These are phyloP conservation scores for Carettochelys insculpta DNA, from an alignment of 2,113 vertebrate species.

Conservation along the genomic window DNA sequence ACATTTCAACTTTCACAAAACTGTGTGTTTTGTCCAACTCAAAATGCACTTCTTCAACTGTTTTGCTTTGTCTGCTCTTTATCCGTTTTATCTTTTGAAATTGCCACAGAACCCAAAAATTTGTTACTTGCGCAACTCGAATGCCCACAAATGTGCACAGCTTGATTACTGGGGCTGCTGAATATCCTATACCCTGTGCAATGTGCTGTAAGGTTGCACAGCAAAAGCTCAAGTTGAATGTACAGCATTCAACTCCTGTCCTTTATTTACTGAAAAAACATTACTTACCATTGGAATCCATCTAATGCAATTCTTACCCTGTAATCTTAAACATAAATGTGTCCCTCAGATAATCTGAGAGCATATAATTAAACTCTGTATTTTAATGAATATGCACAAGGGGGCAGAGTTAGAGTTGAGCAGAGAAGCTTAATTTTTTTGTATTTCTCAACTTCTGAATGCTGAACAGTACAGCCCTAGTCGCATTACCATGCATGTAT, in stretches of 20 bases:
- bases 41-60: no score
- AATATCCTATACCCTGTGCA: background rate
- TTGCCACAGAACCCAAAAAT: no score
- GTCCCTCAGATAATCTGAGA: background rate
- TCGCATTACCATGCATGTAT: background rate
- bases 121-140: no score
- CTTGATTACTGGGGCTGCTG: background rate
- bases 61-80: no score
- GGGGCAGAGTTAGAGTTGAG: slow-evolving; percentile 61
- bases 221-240: rapidly evolving
- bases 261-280: rapidly evolving
- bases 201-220: rapidly evolving
- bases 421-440: slow-evolving; percentile 56
- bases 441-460: slow-evolving; percentile 48
- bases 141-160: no score
- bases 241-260: background rate
- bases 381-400: slow-evolving; percentile 71
- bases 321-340: background rate
- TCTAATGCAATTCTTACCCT: background rate
- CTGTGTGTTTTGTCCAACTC: no score
- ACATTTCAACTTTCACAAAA: no score
- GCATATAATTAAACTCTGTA: slow-evolving; percentile 51
- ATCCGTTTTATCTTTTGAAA: no score
- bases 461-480: background rate
- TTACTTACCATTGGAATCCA: rapidly evolving